Base-by-base conservation (phyloP, 1,140 invertebrate species). In the Drosophila bocki region DNA sequence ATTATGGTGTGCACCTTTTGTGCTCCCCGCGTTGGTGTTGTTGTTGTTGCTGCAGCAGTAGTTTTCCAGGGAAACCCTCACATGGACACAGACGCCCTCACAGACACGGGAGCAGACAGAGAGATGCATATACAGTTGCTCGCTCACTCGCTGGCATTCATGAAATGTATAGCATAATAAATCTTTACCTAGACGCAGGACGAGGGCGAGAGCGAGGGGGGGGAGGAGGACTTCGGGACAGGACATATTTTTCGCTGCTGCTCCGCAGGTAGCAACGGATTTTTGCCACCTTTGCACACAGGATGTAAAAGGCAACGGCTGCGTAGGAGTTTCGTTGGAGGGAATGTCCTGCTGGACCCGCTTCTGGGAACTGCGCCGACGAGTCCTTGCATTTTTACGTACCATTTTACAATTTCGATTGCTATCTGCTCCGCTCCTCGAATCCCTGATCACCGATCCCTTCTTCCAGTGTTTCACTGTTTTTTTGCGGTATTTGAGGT, bases 141-240 rank as follows among this genome's bases (percentile, higher is more conserved):
- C 48, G 53, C 71, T 59, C 71, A 60, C 72, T 63, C 81, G 79
- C 69, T 79, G 64, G 75, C 80, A 88, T 88, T 88, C 85, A 88
- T 90, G 84, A 88, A 88, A 88, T 88, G 84, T 88, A 88, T 84
- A 88, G 84, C 84, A 88, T 88, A 88, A 88, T 88, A 88, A 88
- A 88, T 88, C 84, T 88, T 84, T 88, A 78, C 84, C 67, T 75
- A 71, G 62, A 83, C 79, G 56, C 83, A 82, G 74, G 59, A 72
- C 71, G 57, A 76, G 64, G 75, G 1, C 51, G 17, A 54, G 17
- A 8, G 6, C 11, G n/a, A 33, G 29, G 26, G 5, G 3, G 3
- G 12, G 48, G 19, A 12, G 19, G 12, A 53, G 51, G 32, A 13
- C 19, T 1, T 39, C 35, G 19, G 53, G 35, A 39, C 53, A 56